Base-by-base conservation (phyloP, 2,797 vertebrate genomes). In the Distichodus sexfasciatus region DNA sequence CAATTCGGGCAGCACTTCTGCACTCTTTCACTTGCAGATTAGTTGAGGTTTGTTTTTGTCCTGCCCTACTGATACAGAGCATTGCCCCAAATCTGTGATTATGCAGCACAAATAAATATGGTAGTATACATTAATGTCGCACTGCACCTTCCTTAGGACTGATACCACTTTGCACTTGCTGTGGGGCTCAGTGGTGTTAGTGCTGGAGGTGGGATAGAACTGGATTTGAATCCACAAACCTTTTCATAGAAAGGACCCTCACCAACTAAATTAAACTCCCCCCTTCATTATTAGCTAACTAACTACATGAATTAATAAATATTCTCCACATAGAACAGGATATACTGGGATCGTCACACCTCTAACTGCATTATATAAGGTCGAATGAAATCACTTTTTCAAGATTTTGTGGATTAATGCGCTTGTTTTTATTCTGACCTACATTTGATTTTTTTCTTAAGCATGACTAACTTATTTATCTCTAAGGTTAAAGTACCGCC, bases 391-490 rank as follows among this genome's bases (percentile, higher is more conserved):
- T 71, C 15, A 58, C 78, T 65, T 61, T n/a, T n/a, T n/a, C n/a
- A n/a, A 75, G 57, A 74, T 77, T 80, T 77, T 83, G 69, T 76
- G 69, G 81, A 82, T 74, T 80, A 80, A 82, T 75, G 75, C 75
- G 83, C 74, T 81, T 76, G n/a, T n/a, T n/a, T n/a, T n/a, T n/a
- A n/a, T n/a, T 71, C 65, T 86, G 81, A 73, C 77, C 75, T 75
- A 82, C 74, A 78, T 81, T 86, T 67, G 9, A 31, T 33, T 33
- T 0, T 33, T 76, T 76, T 79, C 81, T 82, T 80, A 86, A 83
- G 86, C 81, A 74, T 71, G 84, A 80, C 86, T 84, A 87, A 84
- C 79, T 79, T 84, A 81, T 85, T 85, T 83, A 82, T 77, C 76
- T 81, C 11, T 47, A 36, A 40, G 15, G 28, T 38, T 15, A 24